phyloP scores from a whole-genome alignment of 1,140 invertebrate species.

The Drosophila ohnishii region DNA sequence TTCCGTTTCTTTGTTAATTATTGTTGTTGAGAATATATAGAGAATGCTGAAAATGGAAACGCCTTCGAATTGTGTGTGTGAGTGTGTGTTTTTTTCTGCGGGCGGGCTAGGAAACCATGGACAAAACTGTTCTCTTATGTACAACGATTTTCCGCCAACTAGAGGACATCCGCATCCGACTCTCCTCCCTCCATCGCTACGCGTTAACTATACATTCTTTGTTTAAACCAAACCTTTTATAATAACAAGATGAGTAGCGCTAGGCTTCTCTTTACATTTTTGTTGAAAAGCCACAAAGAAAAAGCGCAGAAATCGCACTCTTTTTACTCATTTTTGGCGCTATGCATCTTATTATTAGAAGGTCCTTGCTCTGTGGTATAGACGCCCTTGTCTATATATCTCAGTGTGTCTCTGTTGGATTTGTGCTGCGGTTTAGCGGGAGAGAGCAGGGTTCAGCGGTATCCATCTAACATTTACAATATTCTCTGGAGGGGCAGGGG shows the following conservation, averaged over 20 bases:
- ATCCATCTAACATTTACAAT: slow-evolving; percentile 27
- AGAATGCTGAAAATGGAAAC: slow-evolving; percentile 49
- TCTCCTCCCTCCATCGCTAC: neutral
- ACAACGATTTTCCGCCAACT: slow-evolving; percentile 35
- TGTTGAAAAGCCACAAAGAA: neutral
- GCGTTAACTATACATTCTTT: slow-evolving; percentile 11
- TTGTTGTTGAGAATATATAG: slow-evolving; percentile 48
- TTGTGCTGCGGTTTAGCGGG: slow-evolving; percentile 24
- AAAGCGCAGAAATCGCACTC: too few relatives aligned
- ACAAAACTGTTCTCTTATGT: slow-evolving; percentile 49
- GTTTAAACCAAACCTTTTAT: neutral
- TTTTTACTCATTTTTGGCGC: too few relatives aligned
- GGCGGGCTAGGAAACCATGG: slow-evolving; percentile 42
- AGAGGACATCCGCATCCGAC: slow-evolving; percentile 1
- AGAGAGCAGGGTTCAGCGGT: slow-evolving; percentile 15
- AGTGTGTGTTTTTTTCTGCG: slow-evolving; percentile 7
- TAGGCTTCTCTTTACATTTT: neutral
- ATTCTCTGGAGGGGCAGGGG: neutral
- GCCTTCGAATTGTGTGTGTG: slow-evolving; percentile 19
- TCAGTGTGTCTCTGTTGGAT: slow-evolving; percentile 13
- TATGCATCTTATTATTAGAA: neutral
- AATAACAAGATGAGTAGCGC: neutral
- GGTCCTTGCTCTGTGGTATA: neutral
- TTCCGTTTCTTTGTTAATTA: slow-evolving; percentile 33
- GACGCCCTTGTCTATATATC: slow-evolving; percentile 6